Percentiles rank a stretch among this genome's conserved stretches.
Conservation (phyloP, 2,113 vertebrate genomes). For the Paradisaea rubra region DNA sequence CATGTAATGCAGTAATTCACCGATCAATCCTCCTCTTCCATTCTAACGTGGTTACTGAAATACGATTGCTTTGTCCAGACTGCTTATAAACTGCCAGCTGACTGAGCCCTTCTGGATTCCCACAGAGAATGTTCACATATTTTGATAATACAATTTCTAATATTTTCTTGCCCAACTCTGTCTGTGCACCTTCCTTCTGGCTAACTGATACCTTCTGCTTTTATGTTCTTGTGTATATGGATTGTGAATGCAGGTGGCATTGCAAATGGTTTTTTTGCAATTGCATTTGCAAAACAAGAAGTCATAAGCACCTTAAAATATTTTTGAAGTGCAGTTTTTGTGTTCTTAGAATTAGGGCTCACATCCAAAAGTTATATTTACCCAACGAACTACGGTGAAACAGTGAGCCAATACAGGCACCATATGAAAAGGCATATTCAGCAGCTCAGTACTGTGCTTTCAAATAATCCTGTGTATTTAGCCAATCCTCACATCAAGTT, state of each 20-base stretch:
- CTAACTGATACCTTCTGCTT: not conserved
- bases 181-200: not conserved
- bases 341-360: not conserved
- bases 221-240: not conserved
- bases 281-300: not conserved
- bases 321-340: not conserved
- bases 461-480: not conserved
- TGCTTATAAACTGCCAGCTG: not conserved
- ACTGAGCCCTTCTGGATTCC: not conserved
- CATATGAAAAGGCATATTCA: not conserved
- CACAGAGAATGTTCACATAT: not conserved
- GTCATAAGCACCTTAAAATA: not conserved
- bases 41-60: not conserved
- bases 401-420: not conserved
- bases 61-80: not conserved
- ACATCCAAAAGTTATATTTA: not conserved
- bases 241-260: not conserved
- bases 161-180: not conserved
- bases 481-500: not conserved
- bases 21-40: not conserved
- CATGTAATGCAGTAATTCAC: not conserved
- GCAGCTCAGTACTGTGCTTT: not conserved
- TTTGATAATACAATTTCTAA: not conserved
- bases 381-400: not conserved
- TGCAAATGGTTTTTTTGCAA: not conserved